phyloP scores from a whole-genome alignment of 1,140 invertebrate species.

The Neuroterus valhalla region DNA sequence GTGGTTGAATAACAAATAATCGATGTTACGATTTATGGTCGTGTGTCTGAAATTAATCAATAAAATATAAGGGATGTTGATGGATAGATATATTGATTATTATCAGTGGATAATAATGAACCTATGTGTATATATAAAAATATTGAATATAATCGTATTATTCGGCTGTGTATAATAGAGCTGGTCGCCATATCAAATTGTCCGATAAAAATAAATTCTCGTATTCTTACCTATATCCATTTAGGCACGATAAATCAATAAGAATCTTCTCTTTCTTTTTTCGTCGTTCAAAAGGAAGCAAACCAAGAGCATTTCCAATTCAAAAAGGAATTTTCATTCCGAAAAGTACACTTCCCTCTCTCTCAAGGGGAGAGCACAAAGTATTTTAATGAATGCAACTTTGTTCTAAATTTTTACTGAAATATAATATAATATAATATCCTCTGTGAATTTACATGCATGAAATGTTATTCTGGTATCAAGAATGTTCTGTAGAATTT shows the following conservation, averaged over 20 bases:
- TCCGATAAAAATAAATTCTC: background rate
- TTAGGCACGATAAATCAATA: constrained; percentile 13
- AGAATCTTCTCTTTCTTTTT: constrained; percentile 27
- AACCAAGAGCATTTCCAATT: background rate
- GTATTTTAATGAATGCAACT: background rate
- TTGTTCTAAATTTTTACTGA: background rate
- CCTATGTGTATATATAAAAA: constrained; percentile 1
- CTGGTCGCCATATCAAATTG: background rate
- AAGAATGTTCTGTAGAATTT: background rate
- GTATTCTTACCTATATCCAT: background rate
- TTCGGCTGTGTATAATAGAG: background rate
- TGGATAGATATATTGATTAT: background rate
- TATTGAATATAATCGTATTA: constrained; percentile 19
- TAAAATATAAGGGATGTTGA: background rate
- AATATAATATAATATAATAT: too few species aligned
- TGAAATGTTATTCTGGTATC: too few species aligned
- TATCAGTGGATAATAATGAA: background rate
- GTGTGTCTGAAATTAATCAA: constrained; percentile 1
- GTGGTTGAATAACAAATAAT: constrained; percentile 17
- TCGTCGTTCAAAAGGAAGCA: background rate
- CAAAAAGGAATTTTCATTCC: background rate
- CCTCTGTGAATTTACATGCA: too few species aligned
- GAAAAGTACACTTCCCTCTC: background rate
- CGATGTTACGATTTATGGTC: constrained; percentile 23
- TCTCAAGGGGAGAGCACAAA: background rate